A percentile compares a stretch with the other conserved stretches of the same genome.
These are phyloP conservation scores for Gyrodactylus bullatarudis DNA, from an alignment of 1,140 invertebrate genomes.

Conservation along the genomic window DNA sequence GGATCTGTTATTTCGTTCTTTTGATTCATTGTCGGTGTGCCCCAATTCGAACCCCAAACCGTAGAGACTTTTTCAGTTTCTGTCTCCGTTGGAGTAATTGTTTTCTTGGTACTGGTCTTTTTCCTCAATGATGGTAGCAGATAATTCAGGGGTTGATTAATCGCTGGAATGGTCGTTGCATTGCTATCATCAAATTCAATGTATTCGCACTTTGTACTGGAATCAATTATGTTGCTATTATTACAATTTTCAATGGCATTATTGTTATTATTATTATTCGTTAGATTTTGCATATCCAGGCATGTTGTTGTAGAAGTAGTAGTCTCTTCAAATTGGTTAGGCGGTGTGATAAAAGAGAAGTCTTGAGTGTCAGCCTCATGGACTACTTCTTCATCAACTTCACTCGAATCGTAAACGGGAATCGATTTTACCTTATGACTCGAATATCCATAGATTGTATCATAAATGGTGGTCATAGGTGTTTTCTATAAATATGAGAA, in stretches of 20 bases:
- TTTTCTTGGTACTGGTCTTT: neutral
- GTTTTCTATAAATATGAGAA: no score
- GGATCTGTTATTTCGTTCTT: neutral
- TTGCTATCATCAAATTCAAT: neutral
- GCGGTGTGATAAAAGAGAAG: no score
- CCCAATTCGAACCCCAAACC: neutral
- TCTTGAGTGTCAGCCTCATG: no score
- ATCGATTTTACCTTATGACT: no score
- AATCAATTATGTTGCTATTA: no score
- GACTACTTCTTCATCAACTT: no score
- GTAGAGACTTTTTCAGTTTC: neutral
- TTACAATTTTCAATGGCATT: no score
- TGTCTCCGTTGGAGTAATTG: neutral
- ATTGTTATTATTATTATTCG: neutral
- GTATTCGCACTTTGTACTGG: neutral
- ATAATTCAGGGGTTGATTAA: neutral
- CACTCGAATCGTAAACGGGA: no score
- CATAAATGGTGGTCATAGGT: no score
- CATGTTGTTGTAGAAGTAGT: neutral
- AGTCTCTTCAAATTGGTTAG: neutral
- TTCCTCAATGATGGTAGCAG: neutral
- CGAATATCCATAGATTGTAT: no score
- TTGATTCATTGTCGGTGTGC: neutral
- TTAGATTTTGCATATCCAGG: neutral
- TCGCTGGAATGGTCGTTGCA: no score